Base-by-base conservation (phyloP, 2,113 vertebrate genomes). In the Otolemur garnettii region DNA sequence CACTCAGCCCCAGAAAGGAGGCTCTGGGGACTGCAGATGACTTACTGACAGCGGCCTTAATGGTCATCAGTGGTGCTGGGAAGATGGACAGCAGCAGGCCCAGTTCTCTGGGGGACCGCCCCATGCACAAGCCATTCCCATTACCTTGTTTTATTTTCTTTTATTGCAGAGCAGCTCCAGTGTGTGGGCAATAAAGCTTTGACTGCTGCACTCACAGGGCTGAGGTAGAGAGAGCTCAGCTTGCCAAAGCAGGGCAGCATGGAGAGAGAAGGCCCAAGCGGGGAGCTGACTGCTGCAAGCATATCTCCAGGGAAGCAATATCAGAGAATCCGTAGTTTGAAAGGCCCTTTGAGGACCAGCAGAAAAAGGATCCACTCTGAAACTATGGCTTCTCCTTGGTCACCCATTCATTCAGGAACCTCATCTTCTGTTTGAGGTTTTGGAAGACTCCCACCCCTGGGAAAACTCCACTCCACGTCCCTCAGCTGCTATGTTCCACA, bases 71-170 rank as follows among this genome's bases (percentile, higher is more conserved):
- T 50, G 82, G 91, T 71, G 33, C 15, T 71, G 69, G 50, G 79
- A 77, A 97, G 95, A 80, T 0, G 0, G 80, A 85, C 55, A 64
- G 90, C 38, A 59, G 75, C 66, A 55, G 62, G 88, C 14, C 59
- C 35, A 22, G 66, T 45, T 75, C 90, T 90, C 96, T 1, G 9
- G 87, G 45, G 77, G 17, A 28, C 68, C 2, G 42, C 42, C 82
- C 93, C 69, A 35, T 86, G 69, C 22, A 77, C 88, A 35, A 69
- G 85, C 28, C 45, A 68, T 95, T 90, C 89, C 87, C 62, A 94
- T 91, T 81, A 94, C 80, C 42, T 93, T 69, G 92, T 84, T 96
- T 96, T 91, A 62, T 92, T 91, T 94, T 94, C 93, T 85, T 95
- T 96, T 69, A 95, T 50, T 90, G 80, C 87, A 57, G 55, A 94